Percentiles rank a stretch among this genome's conserved stretches.
Evolutionary conservation across 2,113 vertebrate genomes (phyloP).

Genomic region (Naja naja): DNA sequence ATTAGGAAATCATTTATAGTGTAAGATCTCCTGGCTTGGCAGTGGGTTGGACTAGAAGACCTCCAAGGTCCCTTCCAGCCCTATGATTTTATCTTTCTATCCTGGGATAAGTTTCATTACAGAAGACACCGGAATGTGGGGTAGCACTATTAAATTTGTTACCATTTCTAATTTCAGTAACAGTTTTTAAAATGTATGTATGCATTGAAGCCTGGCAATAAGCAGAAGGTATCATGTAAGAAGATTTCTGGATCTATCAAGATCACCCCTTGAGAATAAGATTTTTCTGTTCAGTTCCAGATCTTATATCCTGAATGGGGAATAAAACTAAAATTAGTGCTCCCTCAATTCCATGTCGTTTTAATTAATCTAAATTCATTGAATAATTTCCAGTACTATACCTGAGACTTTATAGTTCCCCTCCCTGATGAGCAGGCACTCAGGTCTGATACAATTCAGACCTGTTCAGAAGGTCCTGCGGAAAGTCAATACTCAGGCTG

Average conservation of each 20-base stretch:
- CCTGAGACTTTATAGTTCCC: too few species aligned
- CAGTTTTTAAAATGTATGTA: conserved; percentile 43
- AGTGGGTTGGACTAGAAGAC: not conserved
- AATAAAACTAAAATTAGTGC: not conserved
- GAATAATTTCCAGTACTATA: too few species aligned
- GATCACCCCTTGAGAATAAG: not conserved
- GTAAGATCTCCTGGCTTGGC: not conserved
- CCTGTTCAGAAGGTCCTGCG: too few species aligned
- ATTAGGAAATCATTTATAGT: not conserved
- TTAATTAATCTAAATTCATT: not conserved
- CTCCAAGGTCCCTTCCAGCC: not conserved
- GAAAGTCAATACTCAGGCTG: too few species aligned
- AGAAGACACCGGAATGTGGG: not conserved
- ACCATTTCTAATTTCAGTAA: conserved; percentile 45
- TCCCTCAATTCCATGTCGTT: not conserved
- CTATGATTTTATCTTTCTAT: not conserved
- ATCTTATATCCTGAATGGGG: not conserved
- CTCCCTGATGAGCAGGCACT: too few species aligned
- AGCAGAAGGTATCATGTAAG: not conserved
- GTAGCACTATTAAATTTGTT: conserved; percentile 23
- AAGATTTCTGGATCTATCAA: not conserved
- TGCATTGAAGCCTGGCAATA: not conserved
- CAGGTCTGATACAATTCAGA: too few species aligned
- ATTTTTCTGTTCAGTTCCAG: not conserved
- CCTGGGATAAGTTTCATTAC: not conserved